phyloP scores from a whole-genome alignment of 2,113 vertebrate genomes.

The Bolborhynchus lineola region DNA sequence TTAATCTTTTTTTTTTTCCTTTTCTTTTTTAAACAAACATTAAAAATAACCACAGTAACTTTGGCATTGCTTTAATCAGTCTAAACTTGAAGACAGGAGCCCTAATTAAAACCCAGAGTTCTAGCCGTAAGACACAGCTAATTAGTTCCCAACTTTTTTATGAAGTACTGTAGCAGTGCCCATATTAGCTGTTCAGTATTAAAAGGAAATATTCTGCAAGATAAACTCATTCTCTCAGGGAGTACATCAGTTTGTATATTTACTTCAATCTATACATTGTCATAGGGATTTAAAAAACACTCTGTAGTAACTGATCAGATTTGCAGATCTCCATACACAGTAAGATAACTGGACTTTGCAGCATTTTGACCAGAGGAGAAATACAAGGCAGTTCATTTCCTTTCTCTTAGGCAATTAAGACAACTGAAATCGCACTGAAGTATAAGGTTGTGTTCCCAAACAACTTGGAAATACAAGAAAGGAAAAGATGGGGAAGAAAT shows the following conservation, averaged over 20 bases:
- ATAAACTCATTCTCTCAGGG: background rate
- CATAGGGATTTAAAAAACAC: background rate
- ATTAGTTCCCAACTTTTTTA: conserved; percentile 47
- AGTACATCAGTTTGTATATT: background rate
- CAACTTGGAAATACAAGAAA: background rate
- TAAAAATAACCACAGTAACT: background rate
- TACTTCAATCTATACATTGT: background rate
- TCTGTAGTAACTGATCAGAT: background rate
- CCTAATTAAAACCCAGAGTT: conserved; percentile 44
- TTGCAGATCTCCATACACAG: background rate
- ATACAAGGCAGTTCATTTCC: background rate
- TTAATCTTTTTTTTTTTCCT: background rate
- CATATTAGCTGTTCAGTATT: background rate
- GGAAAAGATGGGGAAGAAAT: background rate
- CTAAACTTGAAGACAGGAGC: conserved; percentile 24
- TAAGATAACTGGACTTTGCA: background rate
- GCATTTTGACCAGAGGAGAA: background rate
- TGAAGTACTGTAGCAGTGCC: background rate
- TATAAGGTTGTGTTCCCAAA: background rate
- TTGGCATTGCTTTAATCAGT: conserved; percentile 22
- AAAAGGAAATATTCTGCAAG: background rate
- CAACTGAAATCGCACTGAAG: background rate
- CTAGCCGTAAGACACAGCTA: conserved; percentile 4
- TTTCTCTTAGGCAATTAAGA: background rate
- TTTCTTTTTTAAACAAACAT: background rate